Conservation (phyloP, 2,797 vertebrate genomes). For the Falco rusticolus region DNA sequence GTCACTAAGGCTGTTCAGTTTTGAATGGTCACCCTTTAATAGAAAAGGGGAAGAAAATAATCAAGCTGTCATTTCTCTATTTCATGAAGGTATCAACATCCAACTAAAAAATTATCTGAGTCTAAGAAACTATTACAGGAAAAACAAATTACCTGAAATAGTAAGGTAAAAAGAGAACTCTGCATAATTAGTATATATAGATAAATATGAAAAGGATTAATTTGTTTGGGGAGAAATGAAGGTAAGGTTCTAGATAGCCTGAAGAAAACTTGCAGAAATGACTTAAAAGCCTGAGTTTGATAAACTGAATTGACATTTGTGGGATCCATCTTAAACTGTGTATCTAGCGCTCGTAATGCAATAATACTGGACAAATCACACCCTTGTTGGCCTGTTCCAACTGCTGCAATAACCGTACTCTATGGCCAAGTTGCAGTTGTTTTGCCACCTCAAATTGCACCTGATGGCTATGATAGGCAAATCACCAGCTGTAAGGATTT, state of each 20-base stretch:
- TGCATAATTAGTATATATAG: neutral
- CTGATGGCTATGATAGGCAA: neutral
- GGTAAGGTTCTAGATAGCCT: neutral
- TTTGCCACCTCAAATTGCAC: neutral
- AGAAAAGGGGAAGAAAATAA: neutral
- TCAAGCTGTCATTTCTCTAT: neutral
- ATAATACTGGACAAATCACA: neutral
- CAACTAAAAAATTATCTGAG: neutral
- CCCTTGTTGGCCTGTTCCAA: neutral
- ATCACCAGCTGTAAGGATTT: neutral
- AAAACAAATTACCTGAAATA: neutral
- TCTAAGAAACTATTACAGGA: neutral
- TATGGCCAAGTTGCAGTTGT: neutral
- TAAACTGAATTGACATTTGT: neutral
- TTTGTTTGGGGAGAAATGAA: neutral
- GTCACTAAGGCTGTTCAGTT: neutral
- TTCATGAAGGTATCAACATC: neutral
- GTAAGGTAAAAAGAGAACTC: neutral
- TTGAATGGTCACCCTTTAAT: neutral
- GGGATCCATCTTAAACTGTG: neutral
- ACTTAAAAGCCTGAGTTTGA: neutral
- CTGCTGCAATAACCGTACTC: neutral
- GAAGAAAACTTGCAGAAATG: neutral
- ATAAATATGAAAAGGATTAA: neutral
- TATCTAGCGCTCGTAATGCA: neutral